Evolutionary conservation across 2,113 vertebrate species (phyloP), one percentile per base, ranked within the genome.

Genomic region (Lasiurus borealis): DNA sequence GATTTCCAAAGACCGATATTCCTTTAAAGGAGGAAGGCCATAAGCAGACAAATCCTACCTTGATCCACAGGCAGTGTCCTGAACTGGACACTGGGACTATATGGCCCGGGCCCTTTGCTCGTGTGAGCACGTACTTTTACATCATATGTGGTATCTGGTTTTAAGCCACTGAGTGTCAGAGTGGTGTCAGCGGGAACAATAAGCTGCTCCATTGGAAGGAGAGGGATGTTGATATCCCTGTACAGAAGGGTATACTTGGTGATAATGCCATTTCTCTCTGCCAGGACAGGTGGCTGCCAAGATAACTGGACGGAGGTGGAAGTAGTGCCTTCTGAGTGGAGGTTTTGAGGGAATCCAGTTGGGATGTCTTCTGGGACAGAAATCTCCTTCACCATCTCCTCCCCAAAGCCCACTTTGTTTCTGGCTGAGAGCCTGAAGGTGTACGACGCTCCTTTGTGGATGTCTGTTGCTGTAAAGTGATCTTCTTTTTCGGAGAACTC

Each of bases 1-100:
- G 98, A 98, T 97, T 98, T 98, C 98, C 98, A 98, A 98, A 98
- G 98, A 98, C 94, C 1, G 97, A 98, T 93, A 98, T 98, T 98
- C 97, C 98, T 98, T 98, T 98, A 97, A 98, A 98, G 97, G 97
- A 98, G 96, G 98, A 98, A 98, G 97, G 97, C 97, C 98, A 97
- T 97, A 98, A 98, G 98, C 98, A 99, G 98, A 99, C 99, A 99
- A 99, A 99, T 99, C 99, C 99, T 99, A 99, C 99, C 99, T 99
- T 99, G 99, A 99, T 99, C 99, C 98, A 99, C 98, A 95, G 99
- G 99, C 97, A 99, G 99, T 98, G 99, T 99, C 98, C 99, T 99
- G 99, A 99, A 99, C 98, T 99, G 99, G 99, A 99, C 99, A 99
- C 99, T 99, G 98, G 99, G 99, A 99, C 99, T 99, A 99, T 99